These are phyloP conservation scores for Anolis carolinensis DNA, from an alignment of 2,113 vertebrate species.

Conservation along the genomic window DNA sequence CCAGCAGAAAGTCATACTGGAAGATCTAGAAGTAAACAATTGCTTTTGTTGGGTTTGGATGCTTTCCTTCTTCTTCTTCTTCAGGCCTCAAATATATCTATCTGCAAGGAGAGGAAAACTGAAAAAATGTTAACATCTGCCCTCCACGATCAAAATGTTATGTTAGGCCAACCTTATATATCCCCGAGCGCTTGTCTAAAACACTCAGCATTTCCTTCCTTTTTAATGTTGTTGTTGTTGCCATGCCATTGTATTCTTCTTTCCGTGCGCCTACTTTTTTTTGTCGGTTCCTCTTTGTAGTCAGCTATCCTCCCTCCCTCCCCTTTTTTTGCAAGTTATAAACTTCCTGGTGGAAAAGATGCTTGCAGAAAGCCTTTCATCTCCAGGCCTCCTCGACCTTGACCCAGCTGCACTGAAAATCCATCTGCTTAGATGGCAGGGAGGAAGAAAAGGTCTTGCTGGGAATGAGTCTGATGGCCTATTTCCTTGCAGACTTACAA, in stretches of 20 bases:
- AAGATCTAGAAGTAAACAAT: too few species aligned
- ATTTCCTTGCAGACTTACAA: constrained; percentile 13
- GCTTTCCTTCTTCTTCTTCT: too few species aligned
- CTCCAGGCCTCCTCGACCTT: constrained; percentile 8
- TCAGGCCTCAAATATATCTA: too few species aligned
- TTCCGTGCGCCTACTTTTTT: not conserved
- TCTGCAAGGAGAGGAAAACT: too few species aligned
- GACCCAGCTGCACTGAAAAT: not conserved
- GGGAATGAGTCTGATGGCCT: constrained; percentile 1
- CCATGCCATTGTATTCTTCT: not conserved
- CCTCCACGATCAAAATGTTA: not conserved
- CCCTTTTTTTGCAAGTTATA: not conserved
- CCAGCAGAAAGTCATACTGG: too few species aligned
- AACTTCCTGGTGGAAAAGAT: not conserved
- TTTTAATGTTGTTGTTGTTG: not conserved
- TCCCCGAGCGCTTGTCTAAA: not conserved
- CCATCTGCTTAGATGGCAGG: not conserved
- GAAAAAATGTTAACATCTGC: not conserved
- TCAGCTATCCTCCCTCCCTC: not conserved
- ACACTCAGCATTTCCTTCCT: not conserved
- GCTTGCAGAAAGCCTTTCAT: constrained; percentile 21
- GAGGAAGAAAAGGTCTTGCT: constrained; percentile 15
- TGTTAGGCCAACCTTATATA: not conserved
- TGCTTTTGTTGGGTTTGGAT: too few species aligned
- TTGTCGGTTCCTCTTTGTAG: not conserved